Evolutionary conservation across 2,888 invertebrate genomes (phyloP), one percentile per base, ranked within the genome.

Genomic region (Minunthozetes semirufus): DNA sequence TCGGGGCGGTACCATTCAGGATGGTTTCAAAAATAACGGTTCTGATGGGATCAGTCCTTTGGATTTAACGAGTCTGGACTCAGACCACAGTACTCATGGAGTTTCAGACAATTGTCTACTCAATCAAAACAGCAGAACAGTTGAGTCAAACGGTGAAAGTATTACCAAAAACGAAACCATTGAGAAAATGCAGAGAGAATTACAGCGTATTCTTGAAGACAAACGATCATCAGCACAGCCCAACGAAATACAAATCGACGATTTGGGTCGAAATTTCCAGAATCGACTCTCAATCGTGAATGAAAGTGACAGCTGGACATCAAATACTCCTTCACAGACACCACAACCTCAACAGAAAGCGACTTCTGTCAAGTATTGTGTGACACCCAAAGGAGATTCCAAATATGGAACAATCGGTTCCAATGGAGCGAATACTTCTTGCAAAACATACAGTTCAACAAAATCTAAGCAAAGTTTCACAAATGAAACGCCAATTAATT

Each of bases 61-160:
- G 22, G 79, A 79, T 76, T 33, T 74, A 17, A 79, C 79, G 9
- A 80, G 80, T 70, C 71, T 78, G 33, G 80, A 80, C 75, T 79
- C 80, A 38, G 79, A 79, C 50, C 78, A 79, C 53, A 79, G 78
- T 74, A 71, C 72, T 27, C 74, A 72, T 53, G 76, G 75, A 19
- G n/a, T 29, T 1, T 19, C 22, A 13, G 25, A 53, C 13, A 19
- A 27, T 66, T 27, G 8, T 15, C 38, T 42, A 38, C 46, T 25
- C 15, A 19, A 70, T 13, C 46, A 42, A 3, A 70, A 22, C 13
- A 17, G 8, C 33, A 8, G 25, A 22, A 46, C 19, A 11, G 27
- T 48, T 4, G 22, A 11, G 3, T 15, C 29, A 9, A 17, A 0
- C 4, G 17, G 22, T 22, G 42, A 53, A n/a, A n/a, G 0, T 4